These are phyloP conservation scores for Oreocharis arfaki DNA, from an alignment of 2,113 vertebrate genomes.

Conservation along the genomic window DNA sequence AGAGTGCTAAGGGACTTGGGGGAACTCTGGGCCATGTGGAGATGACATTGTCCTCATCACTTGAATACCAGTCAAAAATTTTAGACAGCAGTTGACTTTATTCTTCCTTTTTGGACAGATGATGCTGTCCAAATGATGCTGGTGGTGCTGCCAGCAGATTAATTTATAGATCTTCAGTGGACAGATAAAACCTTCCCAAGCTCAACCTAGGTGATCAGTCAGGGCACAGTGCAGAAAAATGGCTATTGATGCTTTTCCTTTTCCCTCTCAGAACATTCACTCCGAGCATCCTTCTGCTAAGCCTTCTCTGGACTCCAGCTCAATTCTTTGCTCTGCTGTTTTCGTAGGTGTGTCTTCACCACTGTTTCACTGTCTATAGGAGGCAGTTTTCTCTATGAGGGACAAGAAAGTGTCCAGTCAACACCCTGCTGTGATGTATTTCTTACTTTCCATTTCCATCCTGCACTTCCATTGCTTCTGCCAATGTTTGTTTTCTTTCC, in stretches of 20 bases:
- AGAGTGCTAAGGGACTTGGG: background rate
- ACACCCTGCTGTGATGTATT: background rate
- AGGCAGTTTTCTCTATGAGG: background rate
- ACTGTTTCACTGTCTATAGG: background rate
- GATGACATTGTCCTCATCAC: background rate
- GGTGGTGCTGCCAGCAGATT: background rate
- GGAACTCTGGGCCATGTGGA: background rate
- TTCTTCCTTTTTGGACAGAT: background rate
- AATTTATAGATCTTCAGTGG: background rate
- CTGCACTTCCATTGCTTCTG: background rate
- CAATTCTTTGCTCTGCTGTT: background rate
- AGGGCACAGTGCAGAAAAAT: background rate
- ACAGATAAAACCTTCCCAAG: background rate
- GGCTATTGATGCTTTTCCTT: background rate
- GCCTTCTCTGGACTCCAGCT: background rate
- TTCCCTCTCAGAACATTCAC: background rate
- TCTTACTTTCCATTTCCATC: background rate
- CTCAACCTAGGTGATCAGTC: background rate
- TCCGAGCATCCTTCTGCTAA: background rate
- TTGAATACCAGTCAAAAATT: background rate
- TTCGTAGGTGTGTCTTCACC: background rate
- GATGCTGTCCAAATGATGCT: background rate
- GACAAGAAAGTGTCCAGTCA: background rate
- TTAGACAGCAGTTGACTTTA: background rate
- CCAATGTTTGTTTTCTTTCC: background rate